A percentile compares a stretch with the other conserved stretches of the same genome.
phyloP scores from a whole-genome alignment of 2,797 vertebrate species.

The Apodemus agrarius region DNA sequence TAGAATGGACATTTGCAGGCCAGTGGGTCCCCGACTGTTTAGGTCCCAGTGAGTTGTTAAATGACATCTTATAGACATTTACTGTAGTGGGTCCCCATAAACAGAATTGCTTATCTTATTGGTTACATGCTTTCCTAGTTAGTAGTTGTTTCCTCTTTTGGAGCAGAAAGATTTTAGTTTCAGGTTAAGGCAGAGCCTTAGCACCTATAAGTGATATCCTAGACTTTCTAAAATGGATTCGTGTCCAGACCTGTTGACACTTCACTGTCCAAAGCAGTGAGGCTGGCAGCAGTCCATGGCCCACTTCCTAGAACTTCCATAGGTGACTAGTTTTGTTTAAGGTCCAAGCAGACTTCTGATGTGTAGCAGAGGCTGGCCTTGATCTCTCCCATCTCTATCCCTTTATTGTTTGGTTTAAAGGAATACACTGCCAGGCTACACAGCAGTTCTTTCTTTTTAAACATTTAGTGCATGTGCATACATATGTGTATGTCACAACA shows the following conservation, averaged over 20 bases:
- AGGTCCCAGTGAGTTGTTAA: not conserved
- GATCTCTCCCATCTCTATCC: not conserved
- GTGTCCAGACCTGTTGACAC: not conserved
- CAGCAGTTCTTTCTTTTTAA: not conserved
- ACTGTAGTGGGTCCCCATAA: not conserved
- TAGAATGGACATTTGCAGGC: constrained; percentile 36
- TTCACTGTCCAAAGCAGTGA: not conserved
- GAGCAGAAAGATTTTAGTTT: not conserved
- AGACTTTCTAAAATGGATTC: not conserved
- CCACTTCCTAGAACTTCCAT: not conserved
- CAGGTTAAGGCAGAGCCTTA: not conserved
- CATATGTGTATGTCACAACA: no score
- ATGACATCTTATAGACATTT: not conserved
- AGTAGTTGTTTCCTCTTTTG: constrained; percentile 23
- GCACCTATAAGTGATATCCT: not conserved
- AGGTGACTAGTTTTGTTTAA: not conserved
- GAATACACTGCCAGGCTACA: no score
- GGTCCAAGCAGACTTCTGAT: not conserved
- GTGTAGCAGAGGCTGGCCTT: not conserved
- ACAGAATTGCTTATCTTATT: constrained; percentile 5
- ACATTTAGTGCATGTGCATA: not conserved
- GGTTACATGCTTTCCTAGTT: constrained; percentile 31
- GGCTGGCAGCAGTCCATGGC: not conserved
- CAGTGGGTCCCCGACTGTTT: not conserved
- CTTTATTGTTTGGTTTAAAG: not conserved